Conservation (phyloP, 2,888 invertebrate species). For the Tyria jacobaeae region DNA sequence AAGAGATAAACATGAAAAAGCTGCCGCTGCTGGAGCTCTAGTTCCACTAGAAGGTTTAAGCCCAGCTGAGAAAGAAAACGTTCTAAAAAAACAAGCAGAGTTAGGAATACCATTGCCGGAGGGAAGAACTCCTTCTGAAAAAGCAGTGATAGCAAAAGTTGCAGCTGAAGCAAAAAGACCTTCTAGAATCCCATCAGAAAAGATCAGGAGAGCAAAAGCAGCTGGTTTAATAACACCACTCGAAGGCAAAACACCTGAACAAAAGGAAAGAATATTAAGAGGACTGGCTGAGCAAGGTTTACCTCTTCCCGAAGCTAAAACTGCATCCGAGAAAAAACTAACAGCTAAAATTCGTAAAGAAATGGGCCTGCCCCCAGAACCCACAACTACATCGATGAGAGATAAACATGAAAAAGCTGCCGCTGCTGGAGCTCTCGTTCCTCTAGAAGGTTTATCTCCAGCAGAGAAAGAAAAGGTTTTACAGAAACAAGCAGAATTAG, state of each 20-base stretch:
- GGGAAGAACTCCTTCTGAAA: too few relatives aligned
- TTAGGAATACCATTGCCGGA: too few relatives aligned
- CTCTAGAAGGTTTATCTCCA: not conserved
- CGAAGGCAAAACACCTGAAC: not conserved
- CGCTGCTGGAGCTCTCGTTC: not conserved
- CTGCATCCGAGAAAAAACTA: not conserved
- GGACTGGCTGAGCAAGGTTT: slow-evolving; percentile 26
- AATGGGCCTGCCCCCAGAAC: not conserved
- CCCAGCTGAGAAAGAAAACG: too few relatives aligned
- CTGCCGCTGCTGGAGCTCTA: too few relatives aligned
- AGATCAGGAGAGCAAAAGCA: too few relatives aligned
- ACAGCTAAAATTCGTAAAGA: not conserved
- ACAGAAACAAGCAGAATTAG: not conserved
- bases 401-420: not conserved
- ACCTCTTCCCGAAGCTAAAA: slow-evolving; percentile 30
- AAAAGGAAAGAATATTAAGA: slow-evolving; percentile 24
- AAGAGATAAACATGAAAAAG: too few relatives aligned
- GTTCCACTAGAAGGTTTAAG: too few relatives aligned
- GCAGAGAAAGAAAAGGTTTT: not conserved
- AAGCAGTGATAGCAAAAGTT: too few relatives aligned
- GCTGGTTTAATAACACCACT: not conserved
- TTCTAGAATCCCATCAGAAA: too few relatives aligned
- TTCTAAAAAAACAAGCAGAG: too few relatives aligned
- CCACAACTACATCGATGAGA: not conserved
- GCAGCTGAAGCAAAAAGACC: too few relatives aligned